Conservation (phyloP, 2,797 vertebrate genomes). For the Hoplostethus atlanticus region DNA sequence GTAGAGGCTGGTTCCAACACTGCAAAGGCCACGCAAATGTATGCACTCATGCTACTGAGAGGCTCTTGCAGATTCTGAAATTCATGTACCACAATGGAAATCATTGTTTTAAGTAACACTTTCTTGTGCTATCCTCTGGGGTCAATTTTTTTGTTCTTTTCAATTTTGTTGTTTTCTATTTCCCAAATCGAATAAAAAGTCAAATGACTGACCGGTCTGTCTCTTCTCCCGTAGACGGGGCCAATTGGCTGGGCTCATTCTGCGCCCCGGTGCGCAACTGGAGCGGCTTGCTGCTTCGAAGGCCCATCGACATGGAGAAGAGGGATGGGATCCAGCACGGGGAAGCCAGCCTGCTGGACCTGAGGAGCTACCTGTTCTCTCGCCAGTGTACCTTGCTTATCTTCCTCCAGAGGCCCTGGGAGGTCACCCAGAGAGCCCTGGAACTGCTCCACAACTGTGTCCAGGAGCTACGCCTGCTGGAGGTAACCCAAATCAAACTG, state of each 20-base stretch:
- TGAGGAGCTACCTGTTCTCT: conserved; percentile 98
- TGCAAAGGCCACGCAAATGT: too few species aligned
- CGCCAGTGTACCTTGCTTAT: conserved; percentile 97
- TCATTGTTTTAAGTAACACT: too few species aligned
- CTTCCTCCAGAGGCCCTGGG: conserved; percentile 98
- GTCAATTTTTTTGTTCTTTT: too few species aligned
- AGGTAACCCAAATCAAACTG: conserved; percentile 78
- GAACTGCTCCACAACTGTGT: conserved; percentile 98
- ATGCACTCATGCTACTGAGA: too few species aligned
- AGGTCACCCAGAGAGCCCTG: conserved; percentile 94
- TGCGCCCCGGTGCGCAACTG: conserved; percentile 95
- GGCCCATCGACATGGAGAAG: conserved; percentile 99
- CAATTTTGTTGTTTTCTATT: too few species aligned
- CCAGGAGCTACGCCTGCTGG: conserved; percentile 94
- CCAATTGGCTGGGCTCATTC: conserved; percentile 97
- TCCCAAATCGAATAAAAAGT: too few species aligned
- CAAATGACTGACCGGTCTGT: not conserved
- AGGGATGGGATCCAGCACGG: conserved; percentile 92
- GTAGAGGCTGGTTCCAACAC: too few species aligned
- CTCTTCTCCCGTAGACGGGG: conserved; percentile 86
- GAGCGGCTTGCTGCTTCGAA: conserved; percentile 93
- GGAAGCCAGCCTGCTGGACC: conserved; percentile 92
- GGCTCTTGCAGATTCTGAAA: too few species aligned
- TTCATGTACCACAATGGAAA: too few species aligned
- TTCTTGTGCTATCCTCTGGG: too few species aligned